A percentile compares a stretch with the other conserved stretches of the same genome.
Evolutionary conservation across 2,888 invertebrate species (phyloP).

Genomic region (Spisula solida): DNA sequence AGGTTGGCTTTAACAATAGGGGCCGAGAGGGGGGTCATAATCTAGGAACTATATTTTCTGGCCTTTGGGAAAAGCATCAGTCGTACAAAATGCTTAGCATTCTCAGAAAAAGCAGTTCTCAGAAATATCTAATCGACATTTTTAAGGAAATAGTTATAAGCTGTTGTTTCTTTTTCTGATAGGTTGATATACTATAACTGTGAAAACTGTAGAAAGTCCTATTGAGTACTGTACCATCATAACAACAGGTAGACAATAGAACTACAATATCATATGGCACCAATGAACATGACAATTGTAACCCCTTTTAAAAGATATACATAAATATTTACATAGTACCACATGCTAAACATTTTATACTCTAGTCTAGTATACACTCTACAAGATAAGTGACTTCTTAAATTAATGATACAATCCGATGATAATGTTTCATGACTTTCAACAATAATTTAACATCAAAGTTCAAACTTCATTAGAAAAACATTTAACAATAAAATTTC

Average conservation of each 20-base stretch:
- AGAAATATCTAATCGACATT: background rate
- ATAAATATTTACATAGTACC: conserved; percentile 7
- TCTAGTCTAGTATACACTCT: background rate
- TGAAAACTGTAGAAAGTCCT: too few species aligned
- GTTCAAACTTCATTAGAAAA: background rate
- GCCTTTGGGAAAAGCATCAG: too few species aligned
- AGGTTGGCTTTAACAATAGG: too few species aligned
- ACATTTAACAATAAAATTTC: background rate
- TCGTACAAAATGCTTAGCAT: too few species aligned
- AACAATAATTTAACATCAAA: background rate
- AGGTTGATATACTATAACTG: background rate
- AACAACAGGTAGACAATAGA: too few species aligned
- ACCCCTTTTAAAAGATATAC: background rate
- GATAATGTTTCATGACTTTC: background rate
- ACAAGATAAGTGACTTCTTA: background rate
- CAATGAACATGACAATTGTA: background rate
- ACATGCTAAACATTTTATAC: background rate
- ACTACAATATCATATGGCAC: background rate
- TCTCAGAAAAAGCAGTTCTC: too few species aligned
- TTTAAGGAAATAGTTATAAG: background rate
- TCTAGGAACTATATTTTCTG: too few species aligned
- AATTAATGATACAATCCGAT: background rate
- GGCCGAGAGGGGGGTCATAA: too few species aligned
- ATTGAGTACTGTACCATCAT: too few species aligned
- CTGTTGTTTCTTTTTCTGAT: background rate